Conservation (phyloP, 2,888 invertebrate genomes). For the Candidula unifasciata region DNA sequence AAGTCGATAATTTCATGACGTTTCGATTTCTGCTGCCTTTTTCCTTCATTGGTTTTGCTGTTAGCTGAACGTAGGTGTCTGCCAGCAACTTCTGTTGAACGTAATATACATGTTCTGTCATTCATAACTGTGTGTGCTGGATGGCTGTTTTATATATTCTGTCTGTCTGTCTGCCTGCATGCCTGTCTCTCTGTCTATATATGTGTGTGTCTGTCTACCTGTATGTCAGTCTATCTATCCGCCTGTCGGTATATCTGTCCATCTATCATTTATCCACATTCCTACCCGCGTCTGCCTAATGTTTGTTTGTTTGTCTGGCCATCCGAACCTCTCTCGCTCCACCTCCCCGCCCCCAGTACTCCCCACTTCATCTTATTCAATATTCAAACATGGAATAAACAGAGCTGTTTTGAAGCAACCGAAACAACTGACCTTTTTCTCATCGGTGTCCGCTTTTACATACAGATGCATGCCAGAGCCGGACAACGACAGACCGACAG, state of each 20-base stretch:
- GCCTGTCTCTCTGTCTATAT: too few species aligned
- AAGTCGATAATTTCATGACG: background rate
- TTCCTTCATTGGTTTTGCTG: background rate
- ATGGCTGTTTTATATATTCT: too few species aligned
- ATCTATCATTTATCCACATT: too few species aligned
- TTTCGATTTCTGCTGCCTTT: background rate
- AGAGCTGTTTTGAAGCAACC: background rate
- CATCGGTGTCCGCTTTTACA: conserved; percentile 32
- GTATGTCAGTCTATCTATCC: too few species aligned
- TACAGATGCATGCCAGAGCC: conserved; percentile 43
- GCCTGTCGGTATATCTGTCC: too few species aligned
- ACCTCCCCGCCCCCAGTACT: too few species aligned
- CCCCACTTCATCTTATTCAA: background rate
- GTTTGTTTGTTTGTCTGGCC: too few species aligned
- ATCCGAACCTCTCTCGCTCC: too few species aligned
- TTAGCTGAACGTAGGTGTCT: background rate
- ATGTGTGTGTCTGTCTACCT: too few species aligned
- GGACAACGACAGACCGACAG: conserved; percentile 35
- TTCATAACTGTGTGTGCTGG: too few species aligned
- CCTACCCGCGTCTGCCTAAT: too few species aligned
- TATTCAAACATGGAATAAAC: background rate
- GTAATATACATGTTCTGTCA: background rate
- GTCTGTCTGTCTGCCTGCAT: too few species aligned
- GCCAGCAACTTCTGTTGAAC: background rate
- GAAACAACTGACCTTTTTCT: conserved; percentile 27